A percentile compares a stretch with the other conserved stretches of the same genome.
phyloP scores from a whole-genome alignment of 2,888 invertebrate genomes.

The Volucella inflata region DNA sequence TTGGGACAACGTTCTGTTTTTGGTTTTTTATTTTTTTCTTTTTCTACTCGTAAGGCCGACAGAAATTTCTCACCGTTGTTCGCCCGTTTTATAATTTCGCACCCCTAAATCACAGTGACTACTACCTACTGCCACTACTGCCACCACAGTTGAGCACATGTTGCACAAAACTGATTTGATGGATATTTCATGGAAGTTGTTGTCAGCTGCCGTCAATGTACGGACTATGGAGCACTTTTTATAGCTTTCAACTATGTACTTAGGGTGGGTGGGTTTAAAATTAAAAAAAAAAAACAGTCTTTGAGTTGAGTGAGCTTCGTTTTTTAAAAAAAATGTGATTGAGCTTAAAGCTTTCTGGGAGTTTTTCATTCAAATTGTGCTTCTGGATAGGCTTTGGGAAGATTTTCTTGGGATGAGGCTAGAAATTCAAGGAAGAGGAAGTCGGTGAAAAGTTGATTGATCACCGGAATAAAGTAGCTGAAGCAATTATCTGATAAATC shows the following conservation, averaged over 20 bases:
- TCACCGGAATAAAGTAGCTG: constrained; percentile 34
- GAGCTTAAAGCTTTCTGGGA: constrained; percentile 35
- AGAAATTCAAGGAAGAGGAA: background rate
- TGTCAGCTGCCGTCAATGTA: constrained; percentile 56
- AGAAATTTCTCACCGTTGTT: constrained; percentile 29
- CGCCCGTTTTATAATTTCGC: constrained; percentile 59
- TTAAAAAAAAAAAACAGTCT: no score
- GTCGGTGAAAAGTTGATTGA: constrained; percentile 39
- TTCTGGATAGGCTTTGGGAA: background rate
- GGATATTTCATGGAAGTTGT: constrained; percentile 56
- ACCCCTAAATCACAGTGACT: constrained; percentile 54
- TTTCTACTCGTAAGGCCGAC: background rate
- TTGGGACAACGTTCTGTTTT: background rate
- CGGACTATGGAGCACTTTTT: constrained; percentile 33
- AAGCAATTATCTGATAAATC: constrained; percentile 47
- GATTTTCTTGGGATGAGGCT: background rate
- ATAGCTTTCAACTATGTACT: constrained; percentile 31
- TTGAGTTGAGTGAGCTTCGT: background rate
- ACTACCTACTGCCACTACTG: background rate
- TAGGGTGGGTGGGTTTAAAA: background rate
- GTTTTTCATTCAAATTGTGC: background rate
- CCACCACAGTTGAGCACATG: constrained; percentile 58
- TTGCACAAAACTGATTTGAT: constrained; percentile 69
- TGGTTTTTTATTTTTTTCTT: background rate
- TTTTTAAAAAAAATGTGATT: background rate